These are phyloP conservation scores for Parambassis ranga DNA, from an alignment of 2,797 vertebrate species.

Conservation along the genomic window DNA sequence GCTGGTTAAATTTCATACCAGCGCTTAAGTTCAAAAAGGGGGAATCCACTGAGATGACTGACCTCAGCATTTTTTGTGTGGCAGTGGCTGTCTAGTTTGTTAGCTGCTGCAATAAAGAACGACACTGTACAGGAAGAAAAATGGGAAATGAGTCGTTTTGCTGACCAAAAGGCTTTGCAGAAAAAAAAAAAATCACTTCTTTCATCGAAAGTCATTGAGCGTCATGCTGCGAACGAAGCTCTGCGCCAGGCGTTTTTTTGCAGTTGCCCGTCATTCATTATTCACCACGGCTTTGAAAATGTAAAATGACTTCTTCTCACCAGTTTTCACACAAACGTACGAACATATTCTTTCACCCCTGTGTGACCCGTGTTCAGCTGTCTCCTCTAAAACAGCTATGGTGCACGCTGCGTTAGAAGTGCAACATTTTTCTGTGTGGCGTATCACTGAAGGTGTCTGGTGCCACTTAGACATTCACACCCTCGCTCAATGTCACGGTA, in stretches of 20 bases:
- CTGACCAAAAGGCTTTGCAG: constrained; percentile 45
- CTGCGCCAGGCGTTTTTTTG: constrained; percentile 30
- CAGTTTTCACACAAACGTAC: constrained; percentile 50
- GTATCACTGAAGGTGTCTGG: constrained; percentile 52
- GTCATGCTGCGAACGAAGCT: constrained; percentile 42
- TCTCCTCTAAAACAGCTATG: constrained; percentile 27
- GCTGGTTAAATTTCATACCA: constrained; percentile 64
- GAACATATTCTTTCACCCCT: constrained; percentile 55
- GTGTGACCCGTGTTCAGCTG: constrained; percentile 50
- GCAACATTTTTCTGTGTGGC: constrained; percentile 46
- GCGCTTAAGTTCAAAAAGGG: constrained; percentile 58
- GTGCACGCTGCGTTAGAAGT: constrained; percentile 51
- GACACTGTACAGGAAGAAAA: constrained; percentile 36
- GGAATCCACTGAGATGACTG: constrained; percentile 38
- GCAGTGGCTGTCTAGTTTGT: constrained; percentile 12
- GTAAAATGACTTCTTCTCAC: constrained; percentile 56
- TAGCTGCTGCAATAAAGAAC: constrained; percentile 37
- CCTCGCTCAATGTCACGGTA: constrained; percentile 46
- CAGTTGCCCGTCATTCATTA: constrained; percentile 69
- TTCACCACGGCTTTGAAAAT: constrained; percentile 60
- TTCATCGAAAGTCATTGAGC: constrained; percentile 39
- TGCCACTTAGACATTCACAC: constrained; percentile 59
- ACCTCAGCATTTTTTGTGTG: constrained; percentile 57
- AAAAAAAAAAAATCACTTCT: constrained; percentile 1
- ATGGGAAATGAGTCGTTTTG: constrained; percentile 45